phyloP scores from a whole-genome alignment of 1,140 invertebrate genomes.

The Brachionus rotundiformis region DNA sequence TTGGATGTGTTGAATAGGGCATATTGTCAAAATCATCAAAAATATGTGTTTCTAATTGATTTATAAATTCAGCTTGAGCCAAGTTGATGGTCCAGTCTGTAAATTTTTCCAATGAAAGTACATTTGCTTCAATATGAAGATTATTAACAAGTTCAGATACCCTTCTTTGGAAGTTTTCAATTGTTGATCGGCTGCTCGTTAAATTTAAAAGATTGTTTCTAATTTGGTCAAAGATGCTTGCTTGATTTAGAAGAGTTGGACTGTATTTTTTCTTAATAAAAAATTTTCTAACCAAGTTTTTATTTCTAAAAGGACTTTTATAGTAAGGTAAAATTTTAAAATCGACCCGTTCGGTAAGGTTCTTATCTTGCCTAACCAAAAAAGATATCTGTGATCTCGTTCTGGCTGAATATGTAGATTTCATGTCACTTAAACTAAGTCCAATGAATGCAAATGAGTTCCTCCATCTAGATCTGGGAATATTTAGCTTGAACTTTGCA shows the following conservation, averaged over 20 bases:
- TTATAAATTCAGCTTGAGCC: not conserved
- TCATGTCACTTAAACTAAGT: not conserved
- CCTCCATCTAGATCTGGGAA: not conserved
- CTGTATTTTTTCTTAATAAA: not conserved
- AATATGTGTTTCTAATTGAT: not conserved
- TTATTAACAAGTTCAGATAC: not conserved
- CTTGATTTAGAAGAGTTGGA: not conserved
- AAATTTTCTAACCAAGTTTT: not conserved
- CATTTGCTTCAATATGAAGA: not conserved
- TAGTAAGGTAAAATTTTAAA: not conserved
- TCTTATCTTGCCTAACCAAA: not conserved
- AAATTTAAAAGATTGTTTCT: not conserved
- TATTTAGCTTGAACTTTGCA: not conserved
- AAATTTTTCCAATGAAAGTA: not conserved
- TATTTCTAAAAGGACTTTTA: not conserved
- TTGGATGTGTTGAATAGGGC: not conserved
- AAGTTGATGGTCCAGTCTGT: not conserved
- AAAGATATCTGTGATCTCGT: not conserved
- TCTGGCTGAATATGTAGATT: not conserved
- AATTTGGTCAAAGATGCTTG: not conserved
- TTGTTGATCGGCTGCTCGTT: not conserved
- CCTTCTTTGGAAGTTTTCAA: not conserved
- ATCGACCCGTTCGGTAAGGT: not conserved
- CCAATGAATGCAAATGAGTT: not conserved
- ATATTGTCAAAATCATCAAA: not conserved